These are phyloP conservation scores for Brachypalpus laphriformis DNA, from an alignment of 2,888 invertebrate genomes.

Conservation along the genomic window DNA sequence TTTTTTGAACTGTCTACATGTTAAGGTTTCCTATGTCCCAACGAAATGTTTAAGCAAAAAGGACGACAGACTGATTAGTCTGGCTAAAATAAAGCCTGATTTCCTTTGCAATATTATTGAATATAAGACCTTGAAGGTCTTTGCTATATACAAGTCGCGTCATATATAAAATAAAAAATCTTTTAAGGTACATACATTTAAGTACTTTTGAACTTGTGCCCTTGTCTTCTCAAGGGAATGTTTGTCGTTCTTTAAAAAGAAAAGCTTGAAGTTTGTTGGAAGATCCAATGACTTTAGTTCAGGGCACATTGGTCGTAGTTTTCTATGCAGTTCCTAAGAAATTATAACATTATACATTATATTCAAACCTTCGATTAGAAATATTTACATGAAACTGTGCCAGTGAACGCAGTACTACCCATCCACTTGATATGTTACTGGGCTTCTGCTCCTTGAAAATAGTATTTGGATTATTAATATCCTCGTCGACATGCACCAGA, in stretches of 20 bases:
- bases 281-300: constrained; percentile 92
- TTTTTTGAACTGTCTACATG: too few species aligned
- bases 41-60: too few species aligned
- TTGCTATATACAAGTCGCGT: too few species aligned
- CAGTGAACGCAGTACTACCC: constrained; percentile 87
- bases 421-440: constrained; percentile 86
- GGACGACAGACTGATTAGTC: too few species aligned
- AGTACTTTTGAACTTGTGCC: constrained; percentile 91
- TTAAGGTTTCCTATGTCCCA: too few species aligned
- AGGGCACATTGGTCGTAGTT: constrained; percentile 91
- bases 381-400: constrained; percentile 86
- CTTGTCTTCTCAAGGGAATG: constrained; percentile 92
- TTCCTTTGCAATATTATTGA: too few species aligned
- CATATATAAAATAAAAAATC: too few species aligned
- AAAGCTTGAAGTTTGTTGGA: constrained; percentile 91
- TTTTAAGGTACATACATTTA: constrained; percentile 91
- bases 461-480: constrained; percentile 77
- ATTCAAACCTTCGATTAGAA: not conserved
- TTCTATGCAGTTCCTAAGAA: constrained; percentile 89
- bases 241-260: constrained; percentile 92
- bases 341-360: too few species aligned
- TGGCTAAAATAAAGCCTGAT: too few species aligned
- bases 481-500: constrained; percentile 89
- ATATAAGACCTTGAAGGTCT: too few species aligned
- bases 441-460: constrained; percentile 82